Conservation (phyloP, 2,797 vertebrate species). For the Aulostomus chinensis region DNA sequence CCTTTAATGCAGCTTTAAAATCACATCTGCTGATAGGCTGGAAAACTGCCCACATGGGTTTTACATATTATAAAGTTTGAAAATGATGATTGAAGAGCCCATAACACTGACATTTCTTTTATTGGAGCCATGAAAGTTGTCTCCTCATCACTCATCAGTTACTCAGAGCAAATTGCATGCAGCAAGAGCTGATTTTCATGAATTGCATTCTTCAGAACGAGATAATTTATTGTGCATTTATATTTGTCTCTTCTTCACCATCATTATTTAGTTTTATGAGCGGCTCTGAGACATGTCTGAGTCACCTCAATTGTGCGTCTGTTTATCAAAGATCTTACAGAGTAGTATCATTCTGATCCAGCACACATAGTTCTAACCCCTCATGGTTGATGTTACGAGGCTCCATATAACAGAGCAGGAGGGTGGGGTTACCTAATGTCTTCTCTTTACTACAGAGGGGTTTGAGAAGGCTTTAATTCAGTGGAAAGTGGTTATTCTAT, state of each 20-base stretch:
- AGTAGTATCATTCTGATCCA: conserved; percentile 8
- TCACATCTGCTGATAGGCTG: conserved; percentile 18
- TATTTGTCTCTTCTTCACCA: conserved; percentile 52
- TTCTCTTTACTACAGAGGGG: conserved; percentile 62
- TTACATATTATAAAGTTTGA: background rate
- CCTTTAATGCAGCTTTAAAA: conserved; percentile 5
- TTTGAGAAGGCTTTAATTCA: conserved; percentile 67
- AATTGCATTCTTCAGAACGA: conserved; percentile 52
- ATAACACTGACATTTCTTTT: conserved; percentile 13
- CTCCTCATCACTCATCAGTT: conserved; percentile 28
- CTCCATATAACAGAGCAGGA: conserved; percentile 53
- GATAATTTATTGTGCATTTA: conserved; percentile 53
- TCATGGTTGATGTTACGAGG: conserved; percentile 68
- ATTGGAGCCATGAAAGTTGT: conserved; percentile 20
- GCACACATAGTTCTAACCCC: conserved; percentile 51
- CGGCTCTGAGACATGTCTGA: conserved; percentile 37
- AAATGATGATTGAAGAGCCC: conserved; percentile 19
- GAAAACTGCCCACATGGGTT: conserved; percentile 18
- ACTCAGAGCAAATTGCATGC: conserved; percentile 18
- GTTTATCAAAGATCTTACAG: conserved; percentile 35
- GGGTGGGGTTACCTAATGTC: conserved; percentile 71
- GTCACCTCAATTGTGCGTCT: conserved; percentile 40
- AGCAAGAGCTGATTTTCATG: conserved; percentile 63
- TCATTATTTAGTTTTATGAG: conserved; percentile 24
- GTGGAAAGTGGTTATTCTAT: conserved; percentile 79